Percentiles rank a stretch among this genome's conserved stretches.
Evolutionary conservation across 2,113 vertebrate genomes (phyloP).

Genomic region (Aegotheles bennettii): DNA sequence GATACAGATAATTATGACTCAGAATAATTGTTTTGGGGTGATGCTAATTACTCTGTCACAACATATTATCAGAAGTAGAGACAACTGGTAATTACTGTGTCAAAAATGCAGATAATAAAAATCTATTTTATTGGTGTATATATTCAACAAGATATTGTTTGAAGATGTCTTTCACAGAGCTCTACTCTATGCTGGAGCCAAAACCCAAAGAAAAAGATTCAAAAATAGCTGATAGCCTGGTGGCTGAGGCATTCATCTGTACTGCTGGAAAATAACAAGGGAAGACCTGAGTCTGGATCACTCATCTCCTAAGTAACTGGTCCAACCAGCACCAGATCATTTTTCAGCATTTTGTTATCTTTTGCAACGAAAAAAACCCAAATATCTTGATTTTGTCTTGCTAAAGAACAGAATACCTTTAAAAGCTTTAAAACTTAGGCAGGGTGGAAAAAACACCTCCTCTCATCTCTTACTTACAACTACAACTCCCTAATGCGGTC

Average conservation of each 20-base stretch:
- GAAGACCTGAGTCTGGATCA: background rate
- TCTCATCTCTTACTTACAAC: background rate
- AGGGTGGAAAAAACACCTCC: background rate
- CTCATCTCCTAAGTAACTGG: background rate
- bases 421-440: background rate
- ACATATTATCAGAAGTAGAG: background rate
- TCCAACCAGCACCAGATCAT: background rate
- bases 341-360: background rate
- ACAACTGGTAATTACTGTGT: background rate
- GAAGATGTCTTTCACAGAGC: background rate
- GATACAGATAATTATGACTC: background rate
- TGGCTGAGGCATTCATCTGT: background rate
- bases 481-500: background rate
- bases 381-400: background rate
- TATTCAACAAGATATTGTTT: background rate
- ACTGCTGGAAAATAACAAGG: background rate
- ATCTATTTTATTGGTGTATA: background rate
- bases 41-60: background rate
- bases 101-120: background rate
- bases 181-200: background rate
- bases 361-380: background rate
- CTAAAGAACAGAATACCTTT: background rate
- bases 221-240: background rate
- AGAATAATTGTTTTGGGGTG: background rate
- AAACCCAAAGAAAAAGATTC: background rate